phyloP scores from a whole-genome alignment of 2,888 invertebrate species.

The Andrena fulva region DNA sequence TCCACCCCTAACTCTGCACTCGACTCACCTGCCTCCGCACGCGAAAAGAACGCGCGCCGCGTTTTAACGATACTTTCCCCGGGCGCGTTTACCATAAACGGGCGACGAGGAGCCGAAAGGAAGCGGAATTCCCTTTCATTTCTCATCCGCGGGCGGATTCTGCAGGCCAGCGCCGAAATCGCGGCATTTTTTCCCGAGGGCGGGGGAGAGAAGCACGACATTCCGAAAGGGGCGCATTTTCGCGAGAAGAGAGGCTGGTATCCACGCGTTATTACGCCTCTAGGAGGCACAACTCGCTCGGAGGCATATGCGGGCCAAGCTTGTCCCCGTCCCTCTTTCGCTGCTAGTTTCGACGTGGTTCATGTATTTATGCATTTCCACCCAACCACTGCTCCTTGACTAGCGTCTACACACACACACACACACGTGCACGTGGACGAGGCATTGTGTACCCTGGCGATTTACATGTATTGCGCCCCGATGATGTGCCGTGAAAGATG shows the following conservation, averaged over 20 bases:
- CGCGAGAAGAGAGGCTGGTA: constrained; percentile 68
- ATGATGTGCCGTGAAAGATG: constrained; percentile 58
- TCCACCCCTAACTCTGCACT: too few species aligned
- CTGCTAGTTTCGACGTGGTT: constrained; percentile 74
- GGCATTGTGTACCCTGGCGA: constrained; percentile 42
- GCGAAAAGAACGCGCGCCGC: background rate
- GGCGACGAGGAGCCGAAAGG: constrained; percentile 49
- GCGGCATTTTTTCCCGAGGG: constrained; percentile 49
- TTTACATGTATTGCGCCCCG: constrained; percentile 61
- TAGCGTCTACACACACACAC: constrained; percentile 41
- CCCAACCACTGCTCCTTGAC: constrained; percentile 64
- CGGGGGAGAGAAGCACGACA: constrained; percentile 58
- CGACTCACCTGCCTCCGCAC: too few species aligned
- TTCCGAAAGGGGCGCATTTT: constrained; percentile 78
- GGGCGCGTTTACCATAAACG: constrained; percentile 1
- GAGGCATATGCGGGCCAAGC: constrained; percentile 78
- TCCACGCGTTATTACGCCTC: constrained; percentile 80
- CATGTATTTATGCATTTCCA: constrained; percentile 84
- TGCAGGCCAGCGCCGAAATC: constrained; percentile 37
- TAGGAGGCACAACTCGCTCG: constrained; percentile 72
- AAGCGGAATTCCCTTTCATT: constrained; percentile 44
- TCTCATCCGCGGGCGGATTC: constrained; percentile 55
- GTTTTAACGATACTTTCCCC: constrained; percentile 6
- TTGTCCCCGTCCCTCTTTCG: constrained; percentile 73
- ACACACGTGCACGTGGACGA: background rate